Evolutionary conservation across 2,888 invertebrate genomes (phyloP), one percentile per base, ranked within the genome.

Genomic region (Megamerina dolium): DNA sequence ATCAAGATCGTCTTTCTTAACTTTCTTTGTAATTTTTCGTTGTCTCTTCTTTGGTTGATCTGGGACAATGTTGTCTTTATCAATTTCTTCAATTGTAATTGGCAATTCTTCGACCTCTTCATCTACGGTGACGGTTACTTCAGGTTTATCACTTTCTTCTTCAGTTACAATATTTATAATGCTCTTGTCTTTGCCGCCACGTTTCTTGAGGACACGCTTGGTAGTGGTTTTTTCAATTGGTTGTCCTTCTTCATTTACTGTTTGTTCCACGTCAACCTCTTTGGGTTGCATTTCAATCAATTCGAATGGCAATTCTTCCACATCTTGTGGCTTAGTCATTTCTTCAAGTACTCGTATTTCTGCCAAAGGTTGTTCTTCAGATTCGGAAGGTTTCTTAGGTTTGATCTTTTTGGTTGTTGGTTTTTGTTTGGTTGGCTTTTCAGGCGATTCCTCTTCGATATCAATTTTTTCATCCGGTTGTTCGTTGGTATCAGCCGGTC

Each of bases 1-100:
- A 39, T 71, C 64, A 3, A 68, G 48, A 12, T 70, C 70, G 41
- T 62, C 66, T 50, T 59, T 70, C 55, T 64, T 73, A 2, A 52
- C 45, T 12, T 54, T 45, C 35, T 62, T 72, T 0, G 55, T 53
- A 31, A 58, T 56, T 39, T 70, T 66, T 9, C 55, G 39, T 10
- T 67, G 64, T 12, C 68, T 61, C 3, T 67, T 59, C 10, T 67
- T 61, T 23, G 65, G 60, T 21, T 66, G 60, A 21, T 54, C 55
- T 3, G 59, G 58, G 16, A n/a, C n/a, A n/a, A n/a, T n/a, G n/a
- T n/a, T n/a, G n/a, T n/a, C n/a, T n/a, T n/a, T n/a, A n/a, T n/a
- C n/a, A n/a, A n/a, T n/a, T n/a, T 57, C 57, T 38, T 48, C 49
- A 17, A 40, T 20, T 4, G 39, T 19, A 5, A 48, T 16, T 3